Percentiles rank a stretch among this genome's conserved stretches.
Conservation (phyloP, 2,113 vertebrate genomes). For the Atractosteus spatula region DNA sequence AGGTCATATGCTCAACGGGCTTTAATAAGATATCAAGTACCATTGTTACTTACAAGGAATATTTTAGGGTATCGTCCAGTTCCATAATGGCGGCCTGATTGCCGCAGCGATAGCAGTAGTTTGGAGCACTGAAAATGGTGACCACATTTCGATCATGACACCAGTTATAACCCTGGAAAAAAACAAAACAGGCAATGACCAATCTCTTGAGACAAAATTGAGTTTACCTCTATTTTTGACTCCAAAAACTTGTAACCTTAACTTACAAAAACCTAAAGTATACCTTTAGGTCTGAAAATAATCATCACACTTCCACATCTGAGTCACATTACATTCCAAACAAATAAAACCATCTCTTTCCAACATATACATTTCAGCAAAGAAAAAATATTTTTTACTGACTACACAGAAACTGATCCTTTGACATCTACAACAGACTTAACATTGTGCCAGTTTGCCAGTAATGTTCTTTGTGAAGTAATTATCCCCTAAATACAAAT, state of each 20-base stretch:
- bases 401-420: too few relatives aligned
- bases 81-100: conserved; percentile 93
- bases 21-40: neutral
- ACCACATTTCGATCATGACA: conserved; percentile 90
- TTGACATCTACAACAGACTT: too few relatives aligned
- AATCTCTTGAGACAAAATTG: conserved; percentile 5
- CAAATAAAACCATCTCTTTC: neutral
- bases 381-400: too few relatives aligned
- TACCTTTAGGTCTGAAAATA: too few relatives aligned
- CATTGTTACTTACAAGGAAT: conserved; percentile 82
- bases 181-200: conserved; percentile 7
- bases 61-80: conserved; percentile 90
- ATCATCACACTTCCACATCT: neutral
- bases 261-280: neutral
- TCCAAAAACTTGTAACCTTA: neutral
- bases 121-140: conserved; percentile 91
- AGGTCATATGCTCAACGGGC: too few relatives aligned
- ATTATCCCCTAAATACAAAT: too few relatives aligned
- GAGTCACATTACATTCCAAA: neutral
- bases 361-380: too few relatives aligned
- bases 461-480: too few relatives aligned
- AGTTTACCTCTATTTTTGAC: neutral
- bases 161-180: conserved; percentile 82
- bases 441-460: too few relatives aligned
- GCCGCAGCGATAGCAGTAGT: conserved; percentile 90